Evolutionary conservation across 2,797 vertebrate genomes (phyloP), one percentile per base, ranked within the genome.

Genomic region (Steatocranus sp.): DNA sequence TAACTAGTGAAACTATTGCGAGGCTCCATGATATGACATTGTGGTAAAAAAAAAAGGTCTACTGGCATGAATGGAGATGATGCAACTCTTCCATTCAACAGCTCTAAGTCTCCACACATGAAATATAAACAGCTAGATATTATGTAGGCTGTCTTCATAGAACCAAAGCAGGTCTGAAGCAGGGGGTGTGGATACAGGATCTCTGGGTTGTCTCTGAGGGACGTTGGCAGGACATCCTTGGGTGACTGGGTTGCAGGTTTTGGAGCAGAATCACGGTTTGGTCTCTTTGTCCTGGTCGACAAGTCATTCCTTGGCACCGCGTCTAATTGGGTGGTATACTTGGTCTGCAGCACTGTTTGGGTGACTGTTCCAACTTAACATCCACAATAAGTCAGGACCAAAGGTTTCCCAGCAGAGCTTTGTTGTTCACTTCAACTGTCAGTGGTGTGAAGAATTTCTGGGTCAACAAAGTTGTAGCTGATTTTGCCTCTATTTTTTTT

Each of bases 391-490:
- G 41, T 17, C 2, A n/a, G 25, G 41, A 46, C 41, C 66, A 73
- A 73, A 48, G 66, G 15, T 73, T 48, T 73, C 41, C 66, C 66
- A 73, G 41, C 41, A 73, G 10, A 73, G 15, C 38, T 18, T 73
- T 73, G 41, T 48, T 73, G 48, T 73, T 73, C 66, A 48, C 41
- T 73, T 73, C 66, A 46, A 2, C 15, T 73, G 41, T 73, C 23
- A 73, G 66, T 73, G 66, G 10, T 73, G 25, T 30, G 82, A 75
- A 63, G 23, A 79, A 81, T 94, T 94, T 93, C 91, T 94, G 88
- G 94, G 91, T 94, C 93, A 85, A 77, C 58, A 68, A 82, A 79
- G 78, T n/a, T 76, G 63, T 58, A 32, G 41, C 78, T 38, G 76
- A 73, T 75, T 82, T 85, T 58, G 54, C 49, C 78, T 90, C 86